Evolutionary conservation across 2,888 invertebrate species (phyloP), one percentile per base, ranked within the genome.

Genomic region (Drosophila lacicola): DNA sequence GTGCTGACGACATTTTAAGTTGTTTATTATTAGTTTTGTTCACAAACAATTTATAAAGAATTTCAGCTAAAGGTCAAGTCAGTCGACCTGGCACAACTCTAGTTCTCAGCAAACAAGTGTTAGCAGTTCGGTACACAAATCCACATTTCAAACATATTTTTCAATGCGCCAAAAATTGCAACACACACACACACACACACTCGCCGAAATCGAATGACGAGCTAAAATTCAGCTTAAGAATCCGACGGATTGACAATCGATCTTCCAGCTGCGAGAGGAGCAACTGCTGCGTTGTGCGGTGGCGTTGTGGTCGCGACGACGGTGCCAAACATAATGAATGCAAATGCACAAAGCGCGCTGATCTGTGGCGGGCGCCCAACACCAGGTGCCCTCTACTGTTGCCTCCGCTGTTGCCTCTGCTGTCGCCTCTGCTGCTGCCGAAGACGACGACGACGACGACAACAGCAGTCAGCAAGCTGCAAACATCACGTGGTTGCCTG

Each of bases 251-350:
- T 70, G 60, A 17, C 60, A 57, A 57, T 37, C 19, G 64, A 56
- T 57, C 45, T 58, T 14, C 53, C 42, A 51, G 21, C 29, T 49
- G 42, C 44, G 33, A 41, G 61, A 8, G 21, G 34, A 34, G 21
- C 58, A 61, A 61, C 11, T 63, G 56, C 11, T 63, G 56, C 58
- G 66, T 61, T 69, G 25, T 71, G 80, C 74, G 74, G 61, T 78
- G 77, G 72, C 71, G 89, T 81, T 85, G 88, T 82, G 77, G 50
- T 33, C 85, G 74, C 85, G 75, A 64, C 85, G 82, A 89, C 90
- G 82, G 75, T 85, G 86, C 81, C 87, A 73, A 88, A 84, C 84
- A 81, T 83, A 88, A 86, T 86, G 90, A 89, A 82, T 89, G 85
- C 89, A 83, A 84, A 84, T 84, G 83, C 84, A 84, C 70, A 83